Conservation (phyloP, 2,888 invertebrate genomes). For the Trichogramma dendrolimi region DNA sequence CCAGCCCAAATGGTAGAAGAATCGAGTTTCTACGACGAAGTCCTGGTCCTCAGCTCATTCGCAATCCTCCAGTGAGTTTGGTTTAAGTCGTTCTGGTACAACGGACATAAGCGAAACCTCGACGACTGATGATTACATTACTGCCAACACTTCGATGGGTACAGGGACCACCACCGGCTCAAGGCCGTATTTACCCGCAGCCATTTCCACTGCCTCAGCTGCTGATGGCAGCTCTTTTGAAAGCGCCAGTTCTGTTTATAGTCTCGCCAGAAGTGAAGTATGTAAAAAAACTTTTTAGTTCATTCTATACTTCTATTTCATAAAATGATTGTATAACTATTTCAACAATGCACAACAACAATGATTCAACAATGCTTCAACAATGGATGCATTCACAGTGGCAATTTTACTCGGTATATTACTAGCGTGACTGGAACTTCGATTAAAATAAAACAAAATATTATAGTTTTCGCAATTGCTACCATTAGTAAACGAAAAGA, state of each 20-base stretch:
- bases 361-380: too few relatives aligned
- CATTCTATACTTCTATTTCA: too few relatives aligned
- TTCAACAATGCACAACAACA: too few relatives aligned
- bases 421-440: too few relatives aligned
- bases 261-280: slow-evolving; percentile 68
- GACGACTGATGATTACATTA: slow-evolving; percentile 82
- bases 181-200: slow-evolving; percentile 50
- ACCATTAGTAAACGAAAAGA: too few relatives aligned
- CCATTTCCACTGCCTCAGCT: slow-evolving; percentile 42
- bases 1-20: slow-evolving; percentile 41
- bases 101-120: slow-evolving; percentile 84
- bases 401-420: too few relatives aligned
- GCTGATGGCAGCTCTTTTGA: slow-evolving; percentile 81
- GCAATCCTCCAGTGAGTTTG: slow-evolving; percentile 51
- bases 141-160: slow-evolving; percentile 66
- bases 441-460: too few relatives aligned
- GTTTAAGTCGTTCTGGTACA: slow-evolving; percentile 61
- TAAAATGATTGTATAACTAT: too few relatives aligned
- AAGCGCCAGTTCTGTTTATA: slow-evolving; percentile 78
- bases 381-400: too few relatives aligned
- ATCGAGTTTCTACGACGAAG: slow-evolving; percentile 45
- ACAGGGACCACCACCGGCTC: slow-evolving; percentile 55
- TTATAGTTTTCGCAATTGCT: too few relatives aligned
- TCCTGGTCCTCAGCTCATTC: slow-evolving; percentile 47
- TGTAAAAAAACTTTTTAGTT: not conserved